Percentiles rank a stretch among this genome's conserved stretches.
Evolutionary conservation across 2,888 invertebrate genomes (phyloP).

Genomic region (Epinotia brunnichana): DNA sequence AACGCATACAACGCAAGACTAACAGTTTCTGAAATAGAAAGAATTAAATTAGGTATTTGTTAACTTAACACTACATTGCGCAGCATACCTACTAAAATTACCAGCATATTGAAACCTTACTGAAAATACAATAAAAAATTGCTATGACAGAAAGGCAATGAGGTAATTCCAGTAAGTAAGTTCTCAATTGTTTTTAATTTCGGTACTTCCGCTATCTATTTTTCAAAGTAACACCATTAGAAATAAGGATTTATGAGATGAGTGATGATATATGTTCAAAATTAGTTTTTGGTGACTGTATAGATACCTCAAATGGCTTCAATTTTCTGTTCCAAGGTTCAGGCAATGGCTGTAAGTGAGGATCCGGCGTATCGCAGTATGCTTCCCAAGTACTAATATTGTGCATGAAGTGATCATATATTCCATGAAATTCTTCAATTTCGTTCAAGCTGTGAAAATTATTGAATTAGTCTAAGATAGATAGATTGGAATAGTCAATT

Average conservation of each 20-base stretch:
- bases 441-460: constrained; percentile 70
- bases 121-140: too few relatives aligned
- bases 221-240: neutral
- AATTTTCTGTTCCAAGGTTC: constrained; percentile 87
- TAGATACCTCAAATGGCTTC: constrained; percentile 81
- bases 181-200: too few relatives aligned
- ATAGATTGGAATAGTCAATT: too few relatives aligned
- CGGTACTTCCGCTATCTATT: neutral
- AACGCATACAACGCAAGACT: constrained; percentile 91
- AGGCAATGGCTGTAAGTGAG: constrained; percentile 88
- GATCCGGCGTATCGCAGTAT: constrained; percentile 89
- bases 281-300: neutral
- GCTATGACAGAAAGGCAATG: neutral
- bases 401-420: constrained; percentile 85
- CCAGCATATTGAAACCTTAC: too few relatives aligned
- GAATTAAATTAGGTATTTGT: constrained; percentile 3
- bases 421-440: constrained; percentile 80
- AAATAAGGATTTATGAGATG: neutral
- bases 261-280: neutral
- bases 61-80: too few relatives aligned
- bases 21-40: constrained; percentile 85
- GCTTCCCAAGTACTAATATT: constrained; percentile 87
- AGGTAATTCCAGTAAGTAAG: too few relatives aligned
- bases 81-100: too few relatives aligned
- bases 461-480: neutral